Conservation (phyloP, 1,140 invertebrate species). For the Philotrypesis tridentata region DNA sequence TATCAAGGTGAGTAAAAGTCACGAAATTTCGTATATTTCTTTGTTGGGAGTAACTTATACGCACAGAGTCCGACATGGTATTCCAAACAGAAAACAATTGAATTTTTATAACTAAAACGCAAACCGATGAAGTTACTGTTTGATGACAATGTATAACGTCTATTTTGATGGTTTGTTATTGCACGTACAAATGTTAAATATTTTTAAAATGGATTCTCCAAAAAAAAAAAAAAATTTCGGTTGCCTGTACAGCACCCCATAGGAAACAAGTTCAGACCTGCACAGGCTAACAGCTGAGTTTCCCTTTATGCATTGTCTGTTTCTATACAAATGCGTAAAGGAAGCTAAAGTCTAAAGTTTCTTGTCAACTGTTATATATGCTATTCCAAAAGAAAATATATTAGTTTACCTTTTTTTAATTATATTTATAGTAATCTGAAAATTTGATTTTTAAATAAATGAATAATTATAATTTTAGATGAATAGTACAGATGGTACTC, state of each 20-base stretch:
- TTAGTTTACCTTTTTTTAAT: too few species aligned
- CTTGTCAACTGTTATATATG: too few species aligned
- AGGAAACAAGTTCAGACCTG: slow-evolving; percentile 26
- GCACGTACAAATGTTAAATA: neutral
- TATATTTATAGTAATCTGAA: too few species aligned
- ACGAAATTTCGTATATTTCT: neutral
- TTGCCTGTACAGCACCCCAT: too few species aligned
- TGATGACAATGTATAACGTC: neutral
- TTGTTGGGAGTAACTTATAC: neutral
- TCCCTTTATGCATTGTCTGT: too few species aligned
- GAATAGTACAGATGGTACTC: slow-evolving; percentile 22
- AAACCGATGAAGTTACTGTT: too few species aligned
- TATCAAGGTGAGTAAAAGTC: slow-evolving; percentile 21
- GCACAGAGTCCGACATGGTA: neutral
- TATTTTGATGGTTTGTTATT: neutral
- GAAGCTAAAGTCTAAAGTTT: too few species aligned
- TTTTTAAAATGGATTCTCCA: too few species aligned
- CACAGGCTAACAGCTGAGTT: neutral
- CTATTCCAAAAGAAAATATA: too few species aligned
- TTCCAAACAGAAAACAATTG: neutral
- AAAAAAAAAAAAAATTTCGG: too few species aligned
- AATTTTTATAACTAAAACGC: neutral
- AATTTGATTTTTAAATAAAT: neutral
- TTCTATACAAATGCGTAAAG: too few species aligned
- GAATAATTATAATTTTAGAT: slow-evolving; percentile 29